phyloP scores from a whole-genome alignment of 2,797 vertebrate genomes.

The Falco berigora region DNA sequence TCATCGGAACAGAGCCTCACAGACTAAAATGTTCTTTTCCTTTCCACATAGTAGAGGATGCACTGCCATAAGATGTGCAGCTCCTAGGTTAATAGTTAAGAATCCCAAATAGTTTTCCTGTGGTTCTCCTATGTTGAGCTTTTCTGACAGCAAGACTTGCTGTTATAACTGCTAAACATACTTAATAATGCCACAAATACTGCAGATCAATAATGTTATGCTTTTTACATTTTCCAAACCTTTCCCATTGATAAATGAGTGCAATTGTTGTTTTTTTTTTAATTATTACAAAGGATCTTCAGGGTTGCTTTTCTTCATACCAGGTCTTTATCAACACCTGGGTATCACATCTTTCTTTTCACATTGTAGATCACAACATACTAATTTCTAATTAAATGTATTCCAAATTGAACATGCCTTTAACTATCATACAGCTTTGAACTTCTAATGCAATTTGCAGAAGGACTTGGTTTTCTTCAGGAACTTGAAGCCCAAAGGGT shows the following conservation, averaged over 20 bases:
- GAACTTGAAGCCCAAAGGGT: not conserved
- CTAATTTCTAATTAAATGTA: not conserved
- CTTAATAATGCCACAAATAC: constrained; percentile 7
- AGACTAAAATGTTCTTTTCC: not conserved
- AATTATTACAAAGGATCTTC: not conserved
- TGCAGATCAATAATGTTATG: constrained; percentile 2
- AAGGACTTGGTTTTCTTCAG: not conserved
- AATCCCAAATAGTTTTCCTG: not conserved
- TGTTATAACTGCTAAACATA: constrained; percentile 1
- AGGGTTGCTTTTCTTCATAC: not conserved
- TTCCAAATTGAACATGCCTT: not conserved
- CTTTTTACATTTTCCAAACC: not conserved
- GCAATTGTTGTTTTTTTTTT: not conserved
- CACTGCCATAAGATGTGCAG: not conserved
- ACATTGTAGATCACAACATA: not conserved
- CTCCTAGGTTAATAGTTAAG: not conserved
- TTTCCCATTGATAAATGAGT: constrained; percentile 23
- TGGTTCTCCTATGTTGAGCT: not conserved
- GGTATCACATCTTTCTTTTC: not conserved
- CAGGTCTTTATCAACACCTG: constrained; percentile 18
- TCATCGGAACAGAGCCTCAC: not conserved
- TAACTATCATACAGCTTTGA: not conserved
- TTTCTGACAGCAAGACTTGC: not conserved
- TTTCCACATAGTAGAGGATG: not conserved
- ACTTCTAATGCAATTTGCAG: not conserved